Percentiles rank a stretch among this genome's conserved stretches.
Conservation (phyloP, 2,113 vertebrate species). For the Phrynosoma platyrhinos region DNA sequence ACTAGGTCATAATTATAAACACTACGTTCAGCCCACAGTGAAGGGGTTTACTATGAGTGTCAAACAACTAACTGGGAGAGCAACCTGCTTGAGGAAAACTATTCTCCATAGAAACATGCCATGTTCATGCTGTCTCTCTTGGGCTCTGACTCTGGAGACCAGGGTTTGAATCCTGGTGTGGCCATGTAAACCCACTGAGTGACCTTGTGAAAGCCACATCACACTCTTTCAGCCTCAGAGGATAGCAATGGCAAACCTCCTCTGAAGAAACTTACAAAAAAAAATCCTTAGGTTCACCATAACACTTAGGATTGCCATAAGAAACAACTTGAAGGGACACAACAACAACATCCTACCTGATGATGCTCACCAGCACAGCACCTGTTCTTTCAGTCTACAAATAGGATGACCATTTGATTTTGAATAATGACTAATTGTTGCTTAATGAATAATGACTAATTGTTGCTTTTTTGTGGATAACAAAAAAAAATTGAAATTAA, state of each 20-base stretch:
- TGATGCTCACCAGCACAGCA: constrained; percentile 35
- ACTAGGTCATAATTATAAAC: background rate
- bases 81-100: constrained; percentile 42
- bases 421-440: constrained; percentile 44
- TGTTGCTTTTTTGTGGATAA: constrained; percentile 21
- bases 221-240: too few species aligned
- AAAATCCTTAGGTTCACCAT: too few species aligned
- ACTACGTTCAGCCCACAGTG: background rate
- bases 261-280: constrained; percentile 23
- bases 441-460: constrained; percentile 24
- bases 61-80: background rate
- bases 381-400: constrained; percentile 54
- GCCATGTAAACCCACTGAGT: too few species aligned
- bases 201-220: too few species aligned
- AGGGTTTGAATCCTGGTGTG: too few species aligned
- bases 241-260: too few species aligned
- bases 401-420: constrained; percentile 25
- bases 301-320: too few species aligned
- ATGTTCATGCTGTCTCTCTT: constrained; percentile 34
- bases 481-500: constrained; percentile 14
- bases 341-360: constrained; percentile 20
- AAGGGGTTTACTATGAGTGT: constrained; percentile 10
- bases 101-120: constrained; percentile 53
- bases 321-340: too few species aligned
- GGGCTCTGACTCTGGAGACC: background rate